Conservation (phyloP, 2,797 vertebrate genomes). For the Melopsittacus undulatus region DNA sequence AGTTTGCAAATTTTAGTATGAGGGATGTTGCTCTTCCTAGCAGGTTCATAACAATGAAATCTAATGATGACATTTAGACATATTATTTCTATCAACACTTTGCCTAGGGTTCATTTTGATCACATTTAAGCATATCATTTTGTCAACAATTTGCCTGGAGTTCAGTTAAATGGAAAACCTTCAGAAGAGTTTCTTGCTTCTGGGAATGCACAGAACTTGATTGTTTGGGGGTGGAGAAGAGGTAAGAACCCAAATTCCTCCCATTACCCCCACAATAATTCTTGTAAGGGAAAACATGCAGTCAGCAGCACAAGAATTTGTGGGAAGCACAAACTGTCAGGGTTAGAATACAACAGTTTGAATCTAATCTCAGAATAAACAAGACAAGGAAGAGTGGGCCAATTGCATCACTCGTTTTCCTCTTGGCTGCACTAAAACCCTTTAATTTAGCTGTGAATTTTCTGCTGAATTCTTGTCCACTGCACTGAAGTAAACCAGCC, state of each 20-base stretch:
- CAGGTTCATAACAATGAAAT: background rate
- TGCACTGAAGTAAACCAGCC: background rate
- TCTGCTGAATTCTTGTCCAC: conserved; percentile 4
- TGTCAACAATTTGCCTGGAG: background rate
- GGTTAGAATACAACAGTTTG: background rate
- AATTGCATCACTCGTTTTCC: conserved; percentile 12
- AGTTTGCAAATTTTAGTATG: background rate
- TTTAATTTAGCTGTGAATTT: conserved; percentile 2
- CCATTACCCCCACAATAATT: background rate
- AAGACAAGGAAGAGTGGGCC: background rate
- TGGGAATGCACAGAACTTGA: background rate
- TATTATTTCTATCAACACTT: background rate
- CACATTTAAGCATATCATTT: background rate
- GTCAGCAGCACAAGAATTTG: conserved; percentile 20
- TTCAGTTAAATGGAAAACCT: background rate
- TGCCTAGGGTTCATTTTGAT: background rate
- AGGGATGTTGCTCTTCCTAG: background rate
- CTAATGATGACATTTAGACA: background rate
- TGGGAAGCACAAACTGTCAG: background rate
- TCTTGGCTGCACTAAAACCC: conserved; percentile 20
- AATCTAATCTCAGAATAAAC: conserved; percentile 21
- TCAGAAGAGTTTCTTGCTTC: background rate
- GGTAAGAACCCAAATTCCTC: conserved; percentile 7
- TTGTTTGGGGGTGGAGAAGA: background rate
- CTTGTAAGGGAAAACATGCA: background rate